phyloP scores from a whole-genome alignment of 2,888 invertebrate genomes.

The Synergus laeviventris region DNA sequence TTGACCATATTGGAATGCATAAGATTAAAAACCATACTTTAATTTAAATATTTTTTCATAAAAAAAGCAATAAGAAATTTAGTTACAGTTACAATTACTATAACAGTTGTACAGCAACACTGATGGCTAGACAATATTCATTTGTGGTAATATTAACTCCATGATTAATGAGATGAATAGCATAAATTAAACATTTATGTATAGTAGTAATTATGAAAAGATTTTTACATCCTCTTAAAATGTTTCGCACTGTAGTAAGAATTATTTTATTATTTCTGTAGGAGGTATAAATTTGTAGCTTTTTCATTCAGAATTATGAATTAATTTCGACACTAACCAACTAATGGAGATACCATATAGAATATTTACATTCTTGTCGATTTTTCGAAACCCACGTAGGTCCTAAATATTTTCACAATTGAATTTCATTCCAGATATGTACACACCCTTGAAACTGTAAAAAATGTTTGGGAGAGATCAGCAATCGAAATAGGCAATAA shows the following conservation, averaged over 20 bases:
- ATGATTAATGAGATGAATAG: neutral
- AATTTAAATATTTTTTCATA: too few relatives aligned
- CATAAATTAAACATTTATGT: neutral
- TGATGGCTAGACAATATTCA: neutral
- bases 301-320: constrained; percentile 12
- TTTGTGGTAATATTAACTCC: neutral
- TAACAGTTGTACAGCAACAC: neutral
- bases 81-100: neutral
- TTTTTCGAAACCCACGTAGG: constrained; percentile 32
- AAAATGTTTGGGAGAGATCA: constrained; percentile 55
- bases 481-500: constrained; percentile 47
- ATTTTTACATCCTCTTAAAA: constrained; percentile 19
- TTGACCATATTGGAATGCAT: too few relatives aligned
- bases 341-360: constrained; percentile 49
- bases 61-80: neutral
- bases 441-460: constrained; percentile 54
- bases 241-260: constrained; percentile 27
- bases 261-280: constrained; percentile 21
- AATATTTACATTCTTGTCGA: constrained; percentile 50
- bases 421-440: constrained; percentile 54
- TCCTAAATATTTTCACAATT: constrained; percentile 17
- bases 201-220: constrained; percentile 9
- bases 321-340: constrained; percentile 43
- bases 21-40: too few relatives aligned
- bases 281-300: constrained; percentile 12